A percentile compares a stretch with the other conserved stretches of the same genome.
These are phyloP conservation scores for Callyntrura sp. DNA, from an alignment of 2,888 invertebrate genomes.

Conservation along the genomic window DNA sequence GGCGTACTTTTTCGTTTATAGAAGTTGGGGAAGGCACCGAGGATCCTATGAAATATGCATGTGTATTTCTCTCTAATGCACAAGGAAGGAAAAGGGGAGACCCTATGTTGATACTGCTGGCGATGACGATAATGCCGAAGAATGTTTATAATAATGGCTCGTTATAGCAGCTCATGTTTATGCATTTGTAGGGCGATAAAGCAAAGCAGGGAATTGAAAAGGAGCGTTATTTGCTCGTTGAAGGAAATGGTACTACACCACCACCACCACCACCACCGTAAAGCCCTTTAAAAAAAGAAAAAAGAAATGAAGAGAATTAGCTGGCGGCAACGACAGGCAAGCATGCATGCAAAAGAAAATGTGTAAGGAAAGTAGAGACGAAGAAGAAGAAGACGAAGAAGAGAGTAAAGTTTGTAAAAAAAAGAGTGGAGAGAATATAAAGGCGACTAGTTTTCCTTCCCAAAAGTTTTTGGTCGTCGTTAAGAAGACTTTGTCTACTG, in stretches of 20 bases:
- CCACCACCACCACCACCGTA: too few species aligned
- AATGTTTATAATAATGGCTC: constrained; percentile 2
- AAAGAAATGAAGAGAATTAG: background rate
- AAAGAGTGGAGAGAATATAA: too few species aligned
- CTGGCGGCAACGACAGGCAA: background rate
- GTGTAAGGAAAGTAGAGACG: background rate
- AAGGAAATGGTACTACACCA: background rate
- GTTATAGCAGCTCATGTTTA: background rate
- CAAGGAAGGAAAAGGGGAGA: constrained; percentile 17
- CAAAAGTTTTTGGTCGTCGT: background rate
- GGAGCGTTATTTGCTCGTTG: background rate
- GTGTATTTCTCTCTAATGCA: background rate
- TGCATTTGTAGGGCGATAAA: background rate
- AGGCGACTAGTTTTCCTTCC: background rate
- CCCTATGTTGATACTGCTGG: constrained; percentile 8
- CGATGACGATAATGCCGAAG: background rate
- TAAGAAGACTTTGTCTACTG: constrained; percentile 45
- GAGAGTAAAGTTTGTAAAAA: too few species aligned
- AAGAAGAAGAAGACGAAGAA: constrained; percentile 9
- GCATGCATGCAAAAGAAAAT: background rate
- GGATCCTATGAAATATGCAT: background rate
- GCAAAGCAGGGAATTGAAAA: background rate
- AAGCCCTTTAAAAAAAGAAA: background rate
- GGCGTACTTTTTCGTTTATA: too few species aligned
- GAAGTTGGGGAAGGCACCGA: too few species aligned